Evolutionary conservation across 2,797 vertebrate species (phyloP).

Genomic region (Aselliscus stoliczkanus): DNA sequence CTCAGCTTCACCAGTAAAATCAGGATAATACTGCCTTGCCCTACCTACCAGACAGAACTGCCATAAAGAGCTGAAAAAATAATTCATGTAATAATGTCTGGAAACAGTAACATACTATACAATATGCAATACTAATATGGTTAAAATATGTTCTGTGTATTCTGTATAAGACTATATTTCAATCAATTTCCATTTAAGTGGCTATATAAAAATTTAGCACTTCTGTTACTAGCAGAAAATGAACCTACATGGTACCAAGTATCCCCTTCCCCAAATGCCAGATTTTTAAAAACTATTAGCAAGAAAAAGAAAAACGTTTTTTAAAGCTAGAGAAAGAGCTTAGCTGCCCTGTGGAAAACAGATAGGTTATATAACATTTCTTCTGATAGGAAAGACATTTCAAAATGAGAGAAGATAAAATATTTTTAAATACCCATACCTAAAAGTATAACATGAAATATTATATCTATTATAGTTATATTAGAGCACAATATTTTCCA

Average conservation of each 20-base stretch:
- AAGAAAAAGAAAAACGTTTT: conserved; percentile 16
- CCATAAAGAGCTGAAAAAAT: background rate
- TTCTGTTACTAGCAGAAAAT: conserved; percentile 36
- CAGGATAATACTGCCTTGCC: background rate
- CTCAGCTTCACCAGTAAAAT: background rate
- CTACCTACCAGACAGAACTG: background rate
- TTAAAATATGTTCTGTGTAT: background rate
- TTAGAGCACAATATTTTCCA: conserved; percentile 23
- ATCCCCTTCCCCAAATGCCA: background rate
- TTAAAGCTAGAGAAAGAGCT: conserved; percentile 41
- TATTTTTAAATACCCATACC: background rate
- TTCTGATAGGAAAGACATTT: conserved; percentile 33
- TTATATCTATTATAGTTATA: background rate
- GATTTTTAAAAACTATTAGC: background rate
- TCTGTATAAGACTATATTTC: conserved; percentile 1
- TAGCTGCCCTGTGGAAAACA: conserved; percentile 12
- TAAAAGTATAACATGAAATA: conserved; percentile 24
- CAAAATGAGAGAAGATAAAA: conserved; percentile 39
- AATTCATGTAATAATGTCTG: background rate
- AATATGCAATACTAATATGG: background rate
- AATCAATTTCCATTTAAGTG: conserved; percentile 21
- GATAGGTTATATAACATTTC: conserved; percentile 1
- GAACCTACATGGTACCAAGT: background rate
- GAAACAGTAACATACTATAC: background rate
- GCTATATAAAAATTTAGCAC: background rate